A percentile compares a stretch with the other conserved stretches of the same genome.
Evolutionary conservation across 2,888 invertebrate genomes (phyloP).

Genomic region (Colostygia pectinataria): DNA sequence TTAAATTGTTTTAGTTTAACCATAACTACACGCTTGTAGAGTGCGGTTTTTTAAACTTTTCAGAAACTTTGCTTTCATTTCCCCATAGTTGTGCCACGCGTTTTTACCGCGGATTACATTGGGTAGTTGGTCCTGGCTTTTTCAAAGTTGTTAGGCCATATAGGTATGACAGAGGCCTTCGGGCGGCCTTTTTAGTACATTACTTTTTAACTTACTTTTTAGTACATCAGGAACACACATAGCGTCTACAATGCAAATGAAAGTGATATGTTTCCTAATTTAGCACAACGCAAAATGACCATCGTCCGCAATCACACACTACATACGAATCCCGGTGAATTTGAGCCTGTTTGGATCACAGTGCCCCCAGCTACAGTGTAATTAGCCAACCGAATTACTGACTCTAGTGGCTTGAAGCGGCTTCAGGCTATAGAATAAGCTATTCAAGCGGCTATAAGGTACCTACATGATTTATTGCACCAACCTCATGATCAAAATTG

Average conservation of each 20-base stretch:
- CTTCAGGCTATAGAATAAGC: slow-evolving; percentile 19
- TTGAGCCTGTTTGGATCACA: slow-evolving; percentile 26
- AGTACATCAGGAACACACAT: no score
- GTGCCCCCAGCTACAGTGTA: slow-evolving; percentile 29
- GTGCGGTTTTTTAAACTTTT: neutral
- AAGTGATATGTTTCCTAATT: slow-evolving; percentile 2
- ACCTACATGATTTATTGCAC: neutral
- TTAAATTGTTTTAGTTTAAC: slow-evolving; percentile 4
- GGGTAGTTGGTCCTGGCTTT: no score
- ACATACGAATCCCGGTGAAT: slow-evolving; percentile 1
- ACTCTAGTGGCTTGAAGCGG: slow-evolving; percentile 26
- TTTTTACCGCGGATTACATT: no score
- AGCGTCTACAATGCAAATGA: no score
- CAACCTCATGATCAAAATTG: no score
- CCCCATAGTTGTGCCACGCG: no score
- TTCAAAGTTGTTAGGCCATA: no score
- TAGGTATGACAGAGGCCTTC: no score
- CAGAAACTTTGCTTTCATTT: neutral
- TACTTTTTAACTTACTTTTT: no score
- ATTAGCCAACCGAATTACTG: slow-evolving; percentile 39
- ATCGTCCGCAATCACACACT: slow-evolving; percentile 6
- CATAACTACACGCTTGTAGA: neutral
- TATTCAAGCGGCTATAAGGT: neutral
- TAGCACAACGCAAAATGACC: no score
- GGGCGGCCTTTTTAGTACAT: no score